Evolutionary conservation across 2,888 invertebrate genomes (phyloP), one percentile per base, ranked within the genome.

Genomic region (Leptinotarsa juncta): DNA sequence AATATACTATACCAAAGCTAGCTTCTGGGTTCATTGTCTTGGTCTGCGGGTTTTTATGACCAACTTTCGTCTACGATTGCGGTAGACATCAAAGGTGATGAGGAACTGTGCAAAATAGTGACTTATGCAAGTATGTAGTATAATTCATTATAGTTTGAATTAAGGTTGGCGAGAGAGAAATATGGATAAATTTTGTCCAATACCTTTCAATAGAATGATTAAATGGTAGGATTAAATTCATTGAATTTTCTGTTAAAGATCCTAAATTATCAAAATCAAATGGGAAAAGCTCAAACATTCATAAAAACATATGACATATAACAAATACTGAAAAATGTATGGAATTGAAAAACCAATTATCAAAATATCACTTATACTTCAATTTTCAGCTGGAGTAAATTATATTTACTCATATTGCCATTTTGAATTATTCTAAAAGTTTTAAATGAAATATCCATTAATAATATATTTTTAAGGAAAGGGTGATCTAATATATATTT

Each of bases 401-500:
- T 57, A 42, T 15, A 70, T 70, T 65, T 65, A 65, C 51, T 50
- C 62, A 62, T 62, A 62, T 62, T 62, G 62, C 62, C 42, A 16
- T 62, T 32, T 26, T 60, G 60, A 60, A 60, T 60, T 60, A 26
- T 62, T 62, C 32, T 10, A 62, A 32, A 62, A 16, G 20, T 20
- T 20, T 23, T 3, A 57, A 57, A 4, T 23, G 20, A 60, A 26
- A 60, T 60, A 60, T 60, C n/a, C 60, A 32, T 62, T 62, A n/a
- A 62, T 15, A 62, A 62, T 32, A 32, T 62, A n/a, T 26, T 62
- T 32, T n/a, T 32, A 16, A 62, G 62, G 62, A 32, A n/a, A 62
- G 42, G 42, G 42, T 62, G 62, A 62, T 32, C 73, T 74, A 74
- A 55, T 70, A 70, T 70, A 74, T 26, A 53, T 70, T 57, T 32